phyloP scores from a whole-genome alignment of 2,888 invertebrate genomes.

The Patella pellucida region DNA sequence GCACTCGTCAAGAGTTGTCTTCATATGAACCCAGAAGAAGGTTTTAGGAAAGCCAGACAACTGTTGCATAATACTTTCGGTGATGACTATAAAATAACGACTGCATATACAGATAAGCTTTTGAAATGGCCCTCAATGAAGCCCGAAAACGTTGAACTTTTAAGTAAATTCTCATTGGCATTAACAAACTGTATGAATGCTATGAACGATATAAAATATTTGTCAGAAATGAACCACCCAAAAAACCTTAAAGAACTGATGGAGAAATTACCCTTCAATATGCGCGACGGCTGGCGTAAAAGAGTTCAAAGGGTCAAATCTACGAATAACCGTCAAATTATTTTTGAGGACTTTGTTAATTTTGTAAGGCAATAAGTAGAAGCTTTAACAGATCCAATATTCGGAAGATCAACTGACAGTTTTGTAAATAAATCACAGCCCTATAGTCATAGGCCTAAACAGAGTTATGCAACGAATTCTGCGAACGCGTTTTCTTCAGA shows the following conservation, averaged over 20 bases:
- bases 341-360: no score
- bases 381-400: no score
- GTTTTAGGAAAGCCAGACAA: not conserved
- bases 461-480: no score
- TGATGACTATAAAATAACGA: constrained; percentile 13
- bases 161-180: not conserved
- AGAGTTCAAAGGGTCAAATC: not conserved
- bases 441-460: not conserved
- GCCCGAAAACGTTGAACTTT: not conserved
- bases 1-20: constrained; percentile 6
- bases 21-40: constrained; percentile 8
- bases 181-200: not conserved
- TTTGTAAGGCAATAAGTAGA: no score
- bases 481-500: no score
- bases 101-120: not conserved
- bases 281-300: not conserved
- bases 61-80: constrained; percentile 12
- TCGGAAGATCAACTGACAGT: not conserved
- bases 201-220: not conserved
- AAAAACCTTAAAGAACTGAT: no score
- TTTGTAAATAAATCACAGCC: constrained; percentile 6
- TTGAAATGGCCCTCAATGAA: not conserved
- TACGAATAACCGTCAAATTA: not conserved
- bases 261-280: no score
- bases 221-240: not conserved